Evolutionary conservation across 2,888 invertebrate genomes (phyloP).

Genomic region (Troides helena): DNA sequence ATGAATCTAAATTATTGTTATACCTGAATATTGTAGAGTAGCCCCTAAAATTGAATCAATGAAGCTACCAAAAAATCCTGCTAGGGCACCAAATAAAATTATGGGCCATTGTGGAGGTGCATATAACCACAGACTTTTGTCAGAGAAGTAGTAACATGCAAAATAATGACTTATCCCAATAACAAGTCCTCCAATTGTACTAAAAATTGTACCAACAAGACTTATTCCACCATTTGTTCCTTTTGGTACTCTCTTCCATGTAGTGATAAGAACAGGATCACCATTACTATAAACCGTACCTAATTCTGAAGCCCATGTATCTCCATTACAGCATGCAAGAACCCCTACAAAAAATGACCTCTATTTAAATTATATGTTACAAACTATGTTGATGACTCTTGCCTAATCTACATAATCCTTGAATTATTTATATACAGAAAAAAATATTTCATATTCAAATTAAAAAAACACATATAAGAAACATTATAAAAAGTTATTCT

Average conservation of each 20-base stretch:
- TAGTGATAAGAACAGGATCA: constrained; percentile 88
- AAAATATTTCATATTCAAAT: no score
- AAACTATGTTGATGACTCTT: neutral
- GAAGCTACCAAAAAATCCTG: constrained; percentile 89
- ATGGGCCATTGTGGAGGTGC: constrained; percentile 90
- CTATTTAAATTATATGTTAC: neutral
- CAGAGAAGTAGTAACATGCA: constrained; percentile 82
- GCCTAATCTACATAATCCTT: no score
- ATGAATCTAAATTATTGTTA: neutral
- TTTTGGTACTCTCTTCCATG: constrained; percentile 86
- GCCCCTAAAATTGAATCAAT: constrained; percentile 93
- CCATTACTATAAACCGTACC: constrained; percentile 86
- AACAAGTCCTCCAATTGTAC: constrained; percentile 83
- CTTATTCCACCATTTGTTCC: constrained; percentile 96
- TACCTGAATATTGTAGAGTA: constrained; percentile 91
- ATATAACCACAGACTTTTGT: constrained; percentile 74
- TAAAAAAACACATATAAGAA: no score
- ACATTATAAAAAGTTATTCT: no score
- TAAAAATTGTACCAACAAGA: constrained; percentile 78
- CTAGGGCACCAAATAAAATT: constrained; percentile 84
- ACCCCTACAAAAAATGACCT: constrained; percentile 73
- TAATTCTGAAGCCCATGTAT: constrained; percentile 95
- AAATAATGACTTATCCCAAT: constrained; percentile 88
- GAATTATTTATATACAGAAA: neutral
- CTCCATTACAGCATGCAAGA: constrained; percentile 90